These are phyloP conservation scores for Piprites chloris DNA, from an alignment of 2,113 vertebrate genomes.

Conservation along the genomic window DNA sequence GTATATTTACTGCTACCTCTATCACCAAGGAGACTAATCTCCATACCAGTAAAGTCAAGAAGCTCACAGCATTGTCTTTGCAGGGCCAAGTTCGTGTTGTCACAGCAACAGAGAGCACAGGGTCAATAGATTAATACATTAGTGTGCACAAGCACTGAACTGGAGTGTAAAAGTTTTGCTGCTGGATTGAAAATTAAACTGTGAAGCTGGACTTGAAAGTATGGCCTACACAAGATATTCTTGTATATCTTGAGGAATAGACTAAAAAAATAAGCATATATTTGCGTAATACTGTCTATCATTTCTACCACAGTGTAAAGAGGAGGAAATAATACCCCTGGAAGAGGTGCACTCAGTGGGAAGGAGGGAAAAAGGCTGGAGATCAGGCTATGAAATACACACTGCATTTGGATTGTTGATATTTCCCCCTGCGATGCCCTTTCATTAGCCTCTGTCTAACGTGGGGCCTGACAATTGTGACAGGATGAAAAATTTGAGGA, in stretches of 20 bases:
- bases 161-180: conserved; percentile 31
- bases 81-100: conserved; percentile 67
- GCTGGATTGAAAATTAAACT: conserved; percentile 25
- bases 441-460: conserved; percentile 57
- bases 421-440: conserved; percentile 22
- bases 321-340: not conserved
- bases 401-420: conserved; percentile 26
- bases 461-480: conserved; percentile 36
- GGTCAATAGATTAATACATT: conserved; percentile 57
- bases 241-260: not conserved
- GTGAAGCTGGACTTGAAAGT: not conserved
- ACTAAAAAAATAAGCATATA: not conserved
- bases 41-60: conserved; percentile 65
- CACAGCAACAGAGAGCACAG: conserved; percentile 65
- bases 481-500: conserved; percentile 65
- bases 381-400: not conserved
- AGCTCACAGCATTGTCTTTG: conserved; percentile 59
- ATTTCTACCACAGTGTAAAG: not conserved
- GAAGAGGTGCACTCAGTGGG: not conserved
- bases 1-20: conserved; percentile 66
- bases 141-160: not conserved
- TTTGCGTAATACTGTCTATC: not conserved
- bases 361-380: not conserved
- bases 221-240: not conserved
- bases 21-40: conserved; percentile 76